Base-by-base conservation (phyloP, 2,113 vertebrate genomes). In the Pollachius pollachius region DNA sequence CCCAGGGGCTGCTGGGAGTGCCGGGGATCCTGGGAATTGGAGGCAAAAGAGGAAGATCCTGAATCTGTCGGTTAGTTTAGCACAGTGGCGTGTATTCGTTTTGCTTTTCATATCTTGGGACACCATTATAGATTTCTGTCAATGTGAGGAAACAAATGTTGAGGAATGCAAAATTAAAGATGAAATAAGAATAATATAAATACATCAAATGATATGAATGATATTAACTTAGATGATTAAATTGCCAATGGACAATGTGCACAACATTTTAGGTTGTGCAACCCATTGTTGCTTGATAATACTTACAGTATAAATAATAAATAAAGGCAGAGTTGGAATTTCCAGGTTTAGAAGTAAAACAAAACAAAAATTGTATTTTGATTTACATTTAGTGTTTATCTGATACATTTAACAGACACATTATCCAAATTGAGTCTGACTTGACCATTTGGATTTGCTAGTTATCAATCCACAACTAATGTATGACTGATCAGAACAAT, bases 21-120 rank as follows among this genome's bases (percentile, higher is more conserved):
- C 69, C n/a, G 65, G 65, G 63, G 19, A 57, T 23, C 7, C 52
- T 52, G 27, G 62, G 60, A 64, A 74, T 52, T 70, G 57, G 64
- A 18, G 21, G 48, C 67, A 15, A 60, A 60, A 2, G 23, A 62
- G 9, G 23, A 25, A 21, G 52, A 17, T 15, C 52, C 52, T 56
- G 17, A 56, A 56, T 56, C 13, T 15, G 17, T 61, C 8, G 59
- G 19, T 61, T 25, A 61, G 25, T 34, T 62, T 27, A 62, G 21
- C 15, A 57, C 9, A 64, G 12, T 41, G 6, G 30, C 30, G 8
- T 48, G 41, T 13, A 48, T 13, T 41, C 15, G 16, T n/a, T 64
- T 64, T 30, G 5, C 13, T 34, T 15, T 62, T 61, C 59, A 61
- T 27, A 62, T 23, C n/a, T n/a, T 34, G 52, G 59, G 7, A 56